phyloP scores from a whole-genome alignment of 2,113 vertebrate species.

The Pristiophorus japonicus region DNA sequence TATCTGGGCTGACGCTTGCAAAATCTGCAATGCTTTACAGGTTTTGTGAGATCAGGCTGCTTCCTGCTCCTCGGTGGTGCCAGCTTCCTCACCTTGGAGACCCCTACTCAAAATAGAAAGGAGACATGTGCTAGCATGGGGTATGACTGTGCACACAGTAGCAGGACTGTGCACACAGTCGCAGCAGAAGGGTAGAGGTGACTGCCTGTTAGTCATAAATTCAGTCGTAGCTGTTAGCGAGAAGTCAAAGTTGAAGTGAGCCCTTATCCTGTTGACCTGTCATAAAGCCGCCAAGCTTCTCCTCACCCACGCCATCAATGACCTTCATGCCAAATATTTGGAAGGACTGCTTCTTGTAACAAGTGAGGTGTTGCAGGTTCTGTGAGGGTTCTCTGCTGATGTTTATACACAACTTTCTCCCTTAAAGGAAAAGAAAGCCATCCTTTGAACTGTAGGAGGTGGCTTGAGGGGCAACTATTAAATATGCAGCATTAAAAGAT shows the following conservation, averaged over 20 bases:
- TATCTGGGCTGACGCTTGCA: background rate
- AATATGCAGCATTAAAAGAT: background rate
- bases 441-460: background rate
- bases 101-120: background rate
- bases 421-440: background rate
- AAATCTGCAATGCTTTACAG: background rate
- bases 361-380: background rate
- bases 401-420: background rate
- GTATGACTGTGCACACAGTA: background rate
- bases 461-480: background rate
- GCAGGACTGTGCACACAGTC: no score
- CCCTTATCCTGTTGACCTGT: background rate
- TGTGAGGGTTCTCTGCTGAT: background rate
- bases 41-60: background rate
- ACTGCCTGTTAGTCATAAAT: background rate
- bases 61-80: background rate
- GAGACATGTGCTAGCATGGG: background rate
- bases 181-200: background rate
- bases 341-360: background rate
- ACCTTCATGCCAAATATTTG: background rate
- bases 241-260: background rate
- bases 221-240: background rate
- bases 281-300: background rate
- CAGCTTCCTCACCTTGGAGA: background rate
- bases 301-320: background rate